Conservation (phyloP, 2,888 invertebrate genomes). For the Drosophila neonasuta region DNA sequence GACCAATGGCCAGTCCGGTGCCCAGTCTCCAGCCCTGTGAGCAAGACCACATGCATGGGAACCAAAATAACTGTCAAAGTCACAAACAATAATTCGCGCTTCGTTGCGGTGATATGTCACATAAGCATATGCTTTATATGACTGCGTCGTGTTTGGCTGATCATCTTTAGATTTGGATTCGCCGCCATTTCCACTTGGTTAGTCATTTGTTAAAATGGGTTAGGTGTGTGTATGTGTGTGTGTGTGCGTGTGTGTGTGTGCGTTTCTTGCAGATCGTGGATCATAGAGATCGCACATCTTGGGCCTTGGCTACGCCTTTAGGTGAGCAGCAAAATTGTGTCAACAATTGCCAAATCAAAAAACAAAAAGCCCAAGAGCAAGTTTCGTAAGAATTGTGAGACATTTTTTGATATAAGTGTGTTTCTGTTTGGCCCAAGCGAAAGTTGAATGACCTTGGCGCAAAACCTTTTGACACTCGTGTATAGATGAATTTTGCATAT, state of each 20-base stretch:
- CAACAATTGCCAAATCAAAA: slow-evolving; percentile 54
- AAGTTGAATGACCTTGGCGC: slow-evolving; percentile 55
- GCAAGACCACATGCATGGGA: slow-evolving; percentile 12
- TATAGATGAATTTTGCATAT: slow-evolving; percentile 38
- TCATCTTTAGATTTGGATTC: slow-evolving; percentile 36
- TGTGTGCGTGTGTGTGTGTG: too few relatives aligned
- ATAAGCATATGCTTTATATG: neutral
- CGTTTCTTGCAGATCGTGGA: neutral
- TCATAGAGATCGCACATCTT: slow-evolving; percentile 15
- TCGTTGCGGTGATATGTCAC: slow-evolving; percentile 35
- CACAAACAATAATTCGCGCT: slow-evolving; percentile 49
- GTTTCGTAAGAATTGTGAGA: slow-evolving; percentile 30
- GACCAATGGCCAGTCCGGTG: slow-evolving; percentile 17
- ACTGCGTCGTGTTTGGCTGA: slow-evolving; percentile 41
- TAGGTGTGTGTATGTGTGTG: slow-evolving; percentile 16
- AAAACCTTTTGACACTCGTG: slow-evolving; percentile 33
- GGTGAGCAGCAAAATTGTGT: slow-evolving; percentile 58
- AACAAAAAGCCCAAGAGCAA: neutral
- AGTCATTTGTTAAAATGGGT: slow-evolving; percentile 66
- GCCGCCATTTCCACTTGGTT: slow-evolving; percentile 73
- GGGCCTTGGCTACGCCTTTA: slow-evolving; percentile 39
- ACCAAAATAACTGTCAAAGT: slow-evolving; percentile 36
- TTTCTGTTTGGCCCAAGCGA: slow-evolving; percentile 15
- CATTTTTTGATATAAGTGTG: slow-evolving; percentile 2
- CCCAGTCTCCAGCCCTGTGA: neutral